Conservation (phyloP, 2,888 invertebrate genomes). For the Zelleria hepariella region DNA sequence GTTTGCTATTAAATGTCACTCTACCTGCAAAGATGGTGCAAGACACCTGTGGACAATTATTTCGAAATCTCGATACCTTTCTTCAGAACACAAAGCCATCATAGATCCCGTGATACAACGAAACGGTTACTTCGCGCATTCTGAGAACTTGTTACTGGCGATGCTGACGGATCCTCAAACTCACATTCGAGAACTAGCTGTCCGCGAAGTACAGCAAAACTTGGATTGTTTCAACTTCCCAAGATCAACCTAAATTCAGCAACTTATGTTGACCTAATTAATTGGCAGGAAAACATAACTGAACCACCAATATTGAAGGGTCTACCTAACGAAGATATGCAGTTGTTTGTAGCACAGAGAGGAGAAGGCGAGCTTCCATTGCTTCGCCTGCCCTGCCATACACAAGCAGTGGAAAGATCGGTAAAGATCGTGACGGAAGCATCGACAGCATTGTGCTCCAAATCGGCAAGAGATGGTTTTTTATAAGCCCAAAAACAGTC, state of each 20-base stretch:
- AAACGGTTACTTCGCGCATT: slow-evolving; percentile 14
- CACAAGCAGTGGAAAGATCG: slow-evolving; percentile 9
- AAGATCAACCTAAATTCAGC: slow-evolving; percentile 12
- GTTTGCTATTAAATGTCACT: slow-evolving; percentile 20
- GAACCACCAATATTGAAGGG: slow-evolving; percentile 13
- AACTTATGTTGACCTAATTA: slow-evolving; percentile 14
- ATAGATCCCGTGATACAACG: slow-evolving; percentile 9
- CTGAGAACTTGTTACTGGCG: slow-evolving; percentile 16
- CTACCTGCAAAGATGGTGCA: slow-evolving; percentile 20
- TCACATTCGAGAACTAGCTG: slow-evolving; percentile 15
- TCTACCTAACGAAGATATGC: slow-evolving; percentile 12
- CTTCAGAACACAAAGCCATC: slow-evolving; percentile 5
- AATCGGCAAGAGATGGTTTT: slow-evolving; percentile 5
- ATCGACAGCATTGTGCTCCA: background rate
- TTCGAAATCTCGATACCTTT: slow-evolving; percentile 4
- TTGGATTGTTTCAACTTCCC: slow-evolving; percentile 11
- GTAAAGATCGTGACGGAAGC: slow-evolving; percentile 9
- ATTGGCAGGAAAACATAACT: slow-evolving; percentile 17
- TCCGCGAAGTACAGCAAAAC: slow-evolving; percentile 10
- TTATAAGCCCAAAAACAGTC: slow-evolving; percentile 3
- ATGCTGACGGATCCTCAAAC: slow-evolving; percentile 12
- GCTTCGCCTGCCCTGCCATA: slow-evolving; percentile 7
- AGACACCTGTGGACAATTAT: slow-evolving; percentile 17
- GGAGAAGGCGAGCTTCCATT: slow-evolving; percentile 9
- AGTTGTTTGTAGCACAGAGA: slow-evolving; percentile 10